These are phyloP conservation scores for Piprites chloris DNA, from an alignment of 2,113 vertebrate genomes.

Conservation along the genomic window DNA sequence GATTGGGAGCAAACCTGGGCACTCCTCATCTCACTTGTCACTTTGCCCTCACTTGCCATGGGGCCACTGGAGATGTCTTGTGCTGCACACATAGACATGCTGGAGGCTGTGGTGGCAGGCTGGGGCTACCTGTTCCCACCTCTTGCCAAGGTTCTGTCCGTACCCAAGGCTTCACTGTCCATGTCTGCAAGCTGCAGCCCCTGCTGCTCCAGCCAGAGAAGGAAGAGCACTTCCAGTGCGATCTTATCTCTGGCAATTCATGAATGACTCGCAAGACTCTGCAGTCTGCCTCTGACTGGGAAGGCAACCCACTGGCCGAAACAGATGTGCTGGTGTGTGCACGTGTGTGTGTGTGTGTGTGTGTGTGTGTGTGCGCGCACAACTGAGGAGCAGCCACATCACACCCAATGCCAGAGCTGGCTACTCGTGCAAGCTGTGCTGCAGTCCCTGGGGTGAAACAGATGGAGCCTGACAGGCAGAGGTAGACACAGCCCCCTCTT, in stretches of 20 bases:
- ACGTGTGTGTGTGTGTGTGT: neutral
- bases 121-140: neutral
- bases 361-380: no score
- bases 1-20: neutral
- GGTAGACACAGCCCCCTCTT: neutral
- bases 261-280: neutral
- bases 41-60: neutral
- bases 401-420: neutral
- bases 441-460: neutral
- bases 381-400: neutral
- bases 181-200: rapidly evolving
- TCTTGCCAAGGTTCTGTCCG: neutral
- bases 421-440: neutral
- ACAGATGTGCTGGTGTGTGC: neutral
- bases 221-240: neutral
- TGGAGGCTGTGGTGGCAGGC: neutral
- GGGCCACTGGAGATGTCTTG: neutral
- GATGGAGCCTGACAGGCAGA: neutral
- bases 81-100: rapidly evolving
- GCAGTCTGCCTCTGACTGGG: neutral
- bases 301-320: rapidly evolving
- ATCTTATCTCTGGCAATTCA: neutral
- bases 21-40: neutral
- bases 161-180: neutral
- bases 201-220: neutral